Conservation (phyloP, 2,888 invertebrate species). For the Mactromeris polynyma region DNA sequence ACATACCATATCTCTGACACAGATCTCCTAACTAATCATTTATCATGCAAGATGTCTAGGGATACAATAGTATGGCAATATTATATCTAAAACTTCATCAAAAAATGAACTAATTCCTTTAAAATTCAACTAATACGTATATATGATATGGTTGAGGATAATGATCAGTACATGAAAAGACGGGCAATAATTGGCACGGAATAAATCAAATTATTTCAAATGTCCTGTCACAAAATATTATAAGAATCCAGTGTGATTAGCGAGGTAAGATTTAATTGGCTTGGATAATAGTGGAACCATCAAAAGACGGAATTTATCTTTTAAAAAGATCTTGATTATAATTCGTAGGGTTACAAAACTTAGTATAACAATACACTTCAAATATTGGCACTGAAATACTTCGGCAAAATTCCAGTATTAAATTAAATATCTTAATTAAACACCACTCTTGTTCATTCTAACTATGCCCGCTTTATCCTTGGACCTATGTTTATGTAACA, state of each 20-base stretch:
- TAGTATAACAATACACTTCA: background rate
- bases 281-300: background rate
- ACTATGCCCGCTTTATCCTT: background rate
- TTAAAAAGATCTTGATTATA: background rate
- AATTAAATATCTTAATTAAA: background rate
- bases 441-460: background rate
- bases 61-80: background rate
- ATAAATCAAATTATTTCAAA: slow-evolving; percentile 7
- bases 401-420: slow-evolving; percentile 1
- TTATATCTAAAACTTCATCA: background rate
- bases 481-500: background rate
- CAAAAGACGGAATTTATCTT: background rate
- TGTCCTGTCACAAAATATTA: background rate
- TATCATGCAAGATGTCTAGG: background rate
- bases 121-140: background rate
- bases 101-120: background rate
- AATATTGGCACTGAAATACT: background rate
- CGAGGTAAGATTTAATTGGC: background rate
- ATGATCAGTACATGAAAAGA: background rate
- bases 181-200: slow-evolving; percentile 7
- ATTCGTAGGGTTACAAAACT: background rate
- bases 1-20: background rate
- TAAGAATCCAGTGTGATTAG: background rate
- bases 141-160: slow-evolving; percentile 9
- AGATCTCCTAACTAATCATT: background rate